A percentile compares a stretch with the other conserved stretches of the same genome.
phyloP scores from a whole-genome alignment of 2,113 vertebrate species.

The Chaenogobius annularis region DNA sequence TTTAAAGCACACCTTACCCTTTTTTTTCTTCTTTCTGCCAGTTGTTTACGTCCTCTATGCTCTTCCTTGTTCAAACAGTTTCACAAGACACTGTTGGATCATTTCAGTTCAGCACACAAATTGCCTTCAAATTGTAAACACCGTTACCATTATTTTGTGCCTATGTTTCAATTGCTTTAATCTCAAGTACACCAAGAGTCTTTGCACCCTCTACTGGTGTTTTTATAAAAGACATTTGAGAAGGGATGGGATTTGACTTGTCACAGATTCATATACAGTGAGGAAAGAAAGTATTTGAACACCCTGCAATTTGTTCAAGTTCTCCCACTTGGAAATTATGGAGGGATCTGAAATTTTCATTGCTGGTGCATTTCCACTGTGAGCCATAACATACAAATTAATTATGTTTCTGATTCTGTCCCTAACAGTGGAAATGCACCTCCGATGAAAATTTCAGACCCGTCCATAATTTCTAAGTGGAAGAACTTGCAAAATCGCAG shows the following conservation, averaged over 20 bases:
- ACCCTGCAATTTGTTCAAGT: too few relatives aligned
- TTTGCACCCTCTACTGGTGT: not conserved
- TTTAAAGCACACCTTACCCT: not conserved
- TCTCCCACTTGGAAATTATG: too few relatives aligned
- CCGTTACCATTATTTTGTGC: too few relatives aligned
- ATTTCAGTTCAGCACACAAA: not conserved
- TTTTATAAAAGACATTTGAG: not conserved
- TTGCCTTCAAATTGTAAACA: not conserved
- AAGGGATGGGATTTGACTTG: not conserved
- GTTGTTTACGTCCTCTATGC: not conserved
- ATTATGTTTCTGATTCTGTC: too few relatives aligned
- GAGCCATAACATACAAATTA: too few relatives aligned
- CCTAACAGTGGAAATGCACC: too few relatives aligned
- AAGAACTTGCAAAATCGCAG: too few relatives aligned
- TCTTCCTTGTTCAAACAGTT: not conserved
- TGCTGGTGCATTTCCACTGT: too few relatives aligned
- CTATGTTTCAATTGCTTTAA: not conserved
- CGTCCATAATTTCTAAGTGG: too few relatives aligned
- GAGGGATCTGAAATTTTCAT: too few relatives aligned
- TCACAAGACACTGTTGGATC: not conserved
- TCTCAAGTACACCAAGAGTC: not conserved
- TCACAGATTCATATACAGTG: not conserved
- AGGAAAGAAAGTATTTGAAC: too few relatives aligned
- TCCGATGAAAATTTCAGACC: too few relatives aligned
- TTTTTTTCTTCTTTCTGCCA: not conserved